Evolutionary conservation across 2,797 vertebrate genomes (phyloP), one percentile per base, ranked within the genome.

Genomic region (Helicolenus hilgendorfi): DNA sequence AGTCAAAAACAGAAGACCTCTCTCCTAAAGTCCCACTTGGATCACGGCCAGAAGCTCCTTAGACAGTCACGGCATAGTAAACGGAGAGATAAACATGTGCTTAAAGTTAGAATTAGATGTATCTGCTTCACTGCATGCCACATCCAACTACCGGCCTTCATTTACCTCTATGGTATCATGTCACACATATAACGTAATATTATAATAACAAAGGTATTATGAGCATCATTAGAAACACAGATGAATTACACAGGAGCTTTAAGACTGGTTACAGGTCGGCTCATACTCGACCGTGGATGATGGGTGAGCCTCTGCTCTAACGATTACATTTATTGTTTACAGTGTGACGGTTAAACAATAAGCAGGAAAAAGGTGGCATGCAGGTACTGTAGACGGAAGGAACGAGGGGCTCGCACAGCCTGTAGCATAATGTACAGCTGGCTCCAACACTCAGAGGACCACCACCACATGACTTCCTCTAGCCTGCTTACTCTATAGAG

Each of bases 381-480:
- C 70, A 77, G 79, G 77, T 89, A 31, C 41, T 60, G 79, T 13
- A 63, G 76, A 59, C 10, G 35, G 84, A 91, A 87, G 80, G 78
- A 94, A 87, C 11, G 63, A 77, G 53, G 3, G 11, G 31, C 76
- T 72, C 8, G 0, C 20, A 2, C 26, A 31, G 69, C 60, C 85
- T 84, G 74, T 76, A 89, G 78, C 38, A 63, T 60, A 81, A 83
- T 11, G 59, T 65, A 77, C 13, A 73, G 77, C 56, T 14, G 10
- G 67, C 83, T 77, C 65, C 53, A 58, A 62, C 31, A 4, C 82
- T 22, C 77, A 79, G 83, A 58, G 58, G 35, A 76, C 72, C 49
- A 6, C 64, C 64, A 55, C 49, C 93, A 83, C 92, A 83, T 91
- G 92, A 94, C 93, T 94, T 95, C 95, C 92, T 94, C 85, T 71